Base-by-base conservation (phyloP, 2,888 invertebrate species). In the Oegoconia quadripuncta region DNA sequence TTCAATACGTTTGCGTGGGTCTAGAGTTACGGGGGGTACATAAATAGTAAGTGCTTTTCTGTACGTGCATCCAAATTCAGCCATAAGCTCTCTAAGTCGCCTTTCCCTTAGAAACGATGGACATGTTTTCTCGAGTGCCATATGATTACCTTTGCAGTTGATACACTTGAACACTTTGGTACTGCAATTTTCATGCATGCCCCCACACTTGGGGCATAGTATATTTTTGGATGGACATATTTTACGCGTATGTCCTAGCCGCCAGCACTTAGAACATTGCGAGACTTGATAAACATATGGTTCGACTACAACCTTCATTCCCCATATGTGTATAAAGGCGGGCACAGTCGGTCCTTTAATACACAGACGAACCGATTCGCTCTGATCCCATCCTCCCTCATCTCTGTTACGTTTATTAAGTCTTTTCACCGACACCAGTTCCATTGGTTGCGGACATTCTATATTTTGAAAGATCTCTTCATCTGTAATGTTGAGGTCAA, bases 241-340 rank as follows among this genome's bases (percentile, higher is more conserved):
- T 16, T 37, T 43, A 8, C 9, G 4, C 1, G 26, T 16, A 18
- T 50, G 47, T 2, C 45, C 50, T 29, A 37, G 42, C 18, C 28
- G 34, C 55, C 55, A 56, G 26, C 51, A 53, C 3, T 38, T 34
- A 0, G 46, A 44, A 27, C 53, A 55, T 9, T 56, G 54, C 0
- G 50, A 46, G 0, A 53, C 52, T 1, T 52, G 50, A 17, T 52
- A 55, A 23, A 3, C 18, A 18, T 18, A n/a, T n/a, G n/a, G n/a
- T n/a, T n/a, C n/a, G n/a, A n/a, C n/a, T n/a, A n/a, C n/a, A n/a
- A n/a, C n/a, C n/a, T n/a, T n/a, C n/a, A n/a, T n/a, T n/a, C n/a
- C n/a, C n/a, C n/a, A n/a, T n/a, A n/a, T n/a, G n/a, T n/a, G n/a
- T n/a, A n/a, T n/a, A n/a, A n/a, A n/a, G n/a, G n/a, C n/a, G n/a